Percentiles rank a stretch among this genome's conserved stretches.
Conservation (phyloP, 2,113 vertebrate species). For the Sinocyclocheilus anshuiensis region DNA sequence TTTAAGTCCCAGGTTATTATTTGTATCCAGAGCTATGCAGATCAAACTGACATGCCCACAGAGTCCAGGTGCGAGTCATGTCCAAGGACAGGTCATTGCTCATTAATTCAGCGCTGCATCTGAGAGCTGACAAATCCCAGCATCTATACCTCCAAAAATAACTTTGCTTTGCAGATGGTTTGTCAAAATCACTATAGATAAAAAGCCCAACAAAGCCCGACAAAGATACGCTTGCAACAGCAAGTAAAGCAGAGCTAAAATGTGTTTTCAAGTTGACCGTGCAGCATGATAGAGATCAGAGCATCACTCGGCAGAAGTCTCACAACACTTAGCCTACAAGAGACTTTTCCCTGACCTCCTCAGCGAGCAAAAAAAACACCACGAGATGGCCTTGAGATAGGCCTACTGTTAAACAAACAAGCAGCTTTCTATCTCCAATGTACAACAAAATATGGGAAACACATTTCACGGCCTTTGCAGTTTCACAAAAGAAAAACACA, state of each 20-base stretch:
- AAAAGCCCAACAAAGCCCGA: neutral
- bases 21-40: slow-evolving; percentile 1
- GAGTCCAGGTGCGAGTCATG: slow-evolving; percentile 17
- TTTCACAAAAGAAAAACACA: slow-evolving; percentile 11
- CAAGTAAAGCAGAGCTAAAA: neutral
- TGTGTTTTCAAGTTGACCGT: neutral
- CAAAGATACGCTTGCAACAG: neutral
- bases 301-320: neutral
- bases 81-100: slow-evolving; percentile 35
- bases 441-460: slow-evolving; percentile 5
- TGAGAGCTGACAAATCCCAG: slow-evolving; percentile 18
- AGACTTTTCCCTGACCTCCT: neutral
- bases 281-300: slow-evolving; percentile 29
- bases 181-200: neutral
- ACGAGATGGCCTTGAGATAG: neutral
- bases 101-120: slow-evolving; percentile 28
- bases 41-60: slow-evolving; percentile 29
- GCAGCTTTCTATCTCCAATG: neutral
- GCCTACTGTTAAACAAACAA: neutral
- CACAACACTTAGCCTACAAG: slow-evolving; percentile 13
- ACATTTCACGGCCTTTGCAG: slow-evolving; percentile 21
- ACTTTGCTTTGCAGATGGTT: slow-evolving; percentile 7
- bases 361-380: slow-evolving; percentile 18
- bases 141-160: slow-evolving; percentile 8
- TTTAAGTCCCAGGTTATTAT: neutral